A percentile compares a stretch with the other conserved stretches of the same genome.
Conservation (phyloP, 2,113 vertebrate genomes). For the Megaleporinus macrocephalus region DNA sequence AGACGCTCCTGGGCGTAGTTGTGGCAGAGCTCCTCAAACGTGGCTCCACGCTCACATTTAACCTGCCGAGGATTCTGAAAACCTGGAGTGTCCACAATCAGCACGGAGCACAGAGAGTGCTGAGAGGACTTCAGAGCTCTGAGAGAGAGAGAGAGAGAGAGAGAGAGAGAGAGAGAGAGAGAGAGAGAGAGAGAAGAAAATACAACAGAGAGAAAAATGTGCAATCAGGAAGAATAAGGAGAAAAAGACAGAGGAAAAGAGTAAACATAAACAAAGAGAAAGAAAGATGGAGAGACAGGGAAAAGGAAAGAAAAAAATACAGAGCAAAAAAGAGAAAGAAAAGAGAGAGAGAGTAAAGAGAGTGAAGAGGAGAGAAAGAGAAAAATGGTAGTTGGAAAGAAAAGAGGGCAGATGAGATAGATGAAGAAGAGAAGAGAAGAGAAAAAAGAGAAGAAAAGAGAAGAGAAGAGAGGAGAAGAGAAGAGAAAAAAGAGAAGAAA, state of each 20-base stretch:
- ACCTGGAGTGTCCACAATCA: constrained; percentile 94
- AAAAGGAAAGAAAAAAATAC: too few relatives aligned
- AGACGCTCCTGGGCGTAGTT: constrained; percentile 96
- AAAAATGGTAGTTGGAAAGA: not conserved
- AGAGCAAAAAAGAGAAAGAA: too few relatives aligned
- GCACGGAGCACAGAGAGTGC: constrained; percentile 91
- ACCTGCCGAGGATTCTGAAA: constrained; percentile 91
- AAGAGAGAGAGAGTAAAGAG: too few relatives aligned
- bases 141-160: constrained; percentile 3
- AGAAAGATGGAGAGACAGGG: too few relatives aligned
- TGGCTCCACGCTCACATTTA: constrained; percentile 81
- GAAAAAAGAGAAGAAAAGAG: too few relatives aligned
- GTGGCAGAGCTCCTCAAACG: constrained; percentile 96
- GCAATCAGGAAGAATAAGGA: not conserved
- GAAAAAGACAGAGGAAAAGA: not conserved
- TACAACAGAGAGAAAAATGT: not conserved
- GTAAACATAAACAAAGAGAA: not conserved
- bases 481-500: not conserved
- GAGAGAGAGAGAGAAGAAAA: not conserved
- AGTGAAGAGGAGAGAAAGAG: too few relatives aligned
- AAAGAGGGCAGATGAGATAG: too few relatives aligned
- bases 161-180: not conserved
- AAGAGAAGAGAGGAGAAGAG: not conserved
- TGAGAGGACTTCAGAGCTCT: constrained; percentile 96
- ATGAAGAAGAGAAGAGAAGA: not conserved